Base-by-base conservation (phyloP, 2,113 vertebrate genomes). In the Scopus umbretta region DNA sequence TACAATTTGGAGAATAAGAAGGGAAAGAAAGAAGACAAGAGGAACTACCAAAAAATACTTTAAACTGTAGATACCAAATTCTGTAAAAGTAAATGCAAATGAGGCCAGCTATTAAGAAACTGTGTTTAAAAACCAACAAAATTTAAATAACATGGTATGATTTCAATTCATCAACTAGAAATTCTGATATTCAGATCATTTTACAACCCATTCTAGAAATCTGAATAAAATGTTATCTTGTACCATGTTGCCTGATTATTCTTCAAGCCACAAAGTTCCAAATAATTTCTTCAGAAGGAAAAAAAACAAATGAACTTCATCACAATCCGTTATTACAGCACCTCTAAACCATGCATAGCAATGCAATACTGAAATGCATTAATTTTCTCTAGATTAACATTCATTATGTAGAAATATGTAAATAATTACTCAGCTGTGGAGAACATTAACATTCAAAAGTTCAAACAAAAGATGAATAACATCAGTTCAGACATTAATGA, bases 321-420 rank as follows among this genome's bases (percentile, higher is more conserved):
- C 73, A 26, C 38, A 47, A 30, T 7, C 50, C 67, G 49, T 50
- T 34, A 47, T 10, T 43, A 59, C 52, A 80, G 66, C 59, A 45
- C 16, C 8, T n/a, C n/a, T 52, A 43, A 75, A 62, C 40, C 10
- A 42, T 1, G 11, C 15, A 63, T 5, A 34, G 47, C 78, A 67
- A n/a, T 4, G 19, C 34, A 27, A 43, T 30, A 16, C 47, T 5
- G 3, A 86, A 38, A 61, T 0, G 6, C 21, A 6, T 40, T 71
- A 0, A 13, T 75, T 75, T 67, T 10, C 65, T 61, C 43, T 14
- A 52, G 19, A 74, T 70, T 67, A 86, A 17, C 36, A 22, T 53
- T 62, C 36, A 49, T 74, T 50, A 29, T 0, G 1, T 3, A 52
- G 23, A 74, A 91, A 75, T 23, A 53, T 2, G 15, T 42, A 7